Conservation (phyloP, 30 jellyfish, hydroid and myxozoan genomes). For the Hydra vulgaris region DNA sequence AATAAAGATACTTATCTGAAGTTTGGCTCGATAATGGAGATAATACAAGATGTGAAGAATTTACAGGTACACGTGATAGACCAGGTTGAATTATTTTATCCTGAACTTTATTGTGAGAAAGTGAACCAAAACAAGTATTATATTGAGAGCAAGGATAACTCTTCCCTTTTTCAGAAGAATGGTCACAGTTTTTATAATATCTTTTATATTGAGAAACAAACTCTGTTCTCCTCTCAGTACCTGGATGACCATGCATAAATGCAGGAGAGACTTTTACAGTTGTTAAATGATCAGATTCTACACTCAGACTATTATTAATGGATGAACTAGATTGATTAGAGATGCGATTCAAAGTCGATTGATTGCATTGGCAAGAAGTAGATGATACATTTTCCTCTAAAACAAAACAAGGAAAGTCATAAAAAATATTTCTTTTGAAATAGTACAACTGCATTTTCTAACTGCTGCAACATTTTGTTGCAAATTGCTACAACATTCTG, state of each 20-base stretch:
- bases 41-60: neutral
- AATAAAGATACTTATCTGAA: neutral
- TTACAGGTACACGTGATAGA: neutral
- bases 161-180: neutral
- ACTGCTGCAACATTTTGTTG: neutral
- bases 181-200: neutral
- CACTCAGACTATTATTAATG: neutral
- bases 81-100: neutral
- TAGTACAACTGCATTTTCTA: neutral
- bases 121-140: neutral
- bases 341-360: neutral
- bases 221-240: neutral
- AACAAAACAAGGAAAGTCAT: conserved; percentile 37
- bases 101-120: neutral
- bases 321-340: neutral
- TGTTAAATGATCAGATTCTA: neutral
- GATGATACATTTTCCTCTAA: conserved; percentile 13
- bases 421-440: neutral
- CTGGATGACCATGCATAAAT: neutral
- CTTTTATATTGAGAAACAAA: neutral
- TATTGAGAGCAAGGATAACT: neutral
- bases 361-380: neutral
- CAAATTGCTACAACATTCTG: too few relatives aligned
- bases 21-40: neutral
- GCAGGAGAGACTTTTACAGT: neutral